Conservation (phyloP, 2,797 vertebrate genomes). For the Falco berigora region DNA sequence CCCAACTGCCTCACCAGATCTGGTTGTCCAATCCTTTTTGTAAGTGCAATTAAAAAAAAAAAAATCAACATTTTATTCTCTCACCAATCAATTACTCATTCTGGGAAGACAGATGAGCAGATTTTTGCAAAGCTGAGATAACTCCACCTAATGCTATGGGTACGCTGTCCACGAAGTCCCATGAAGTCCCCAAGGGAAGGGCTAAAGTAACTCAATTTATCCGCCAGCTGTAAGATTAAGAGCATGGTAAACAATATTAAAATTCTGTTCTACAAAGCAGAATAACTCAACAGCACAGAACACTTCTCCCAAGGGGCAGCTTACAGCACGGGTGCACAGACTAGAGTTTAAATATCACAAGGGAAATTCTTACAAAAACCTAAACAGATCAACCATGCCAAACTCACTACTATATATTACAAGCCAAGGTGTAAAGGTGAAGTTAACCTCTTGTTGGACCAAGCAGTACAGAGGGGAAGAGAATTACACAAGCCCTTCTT, state of each 20-base stretch:
- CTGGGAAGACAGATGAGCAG: not conserved
- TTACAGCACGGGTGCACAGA: not conserved
- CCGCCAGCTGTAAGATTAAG: not conserved
- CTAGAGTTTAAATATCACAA: not conserved
- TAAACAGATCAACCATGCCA: not conserved
- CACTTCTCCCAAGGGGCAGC: not conserved
- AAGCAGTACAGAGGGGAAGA: not conserved
- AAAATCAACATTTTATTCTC: not conserved
- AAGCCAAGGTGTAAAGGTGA: not conserved
- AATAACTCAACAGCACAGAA: not conserved
- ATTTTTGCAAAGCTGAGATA: constrained; percentile 32
- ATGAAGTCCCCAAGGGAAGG: not conserved
- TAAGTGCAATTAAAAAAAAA: not conserved
- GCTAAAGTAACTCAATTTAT: constrained; percentile 1
- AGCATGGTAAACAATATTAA: not conserved
- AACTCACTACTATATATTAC: not conserved
- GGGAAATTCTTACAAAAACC: not conserved
- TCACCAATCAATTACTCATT: not conserved
- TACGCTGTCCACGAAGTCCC: not conserved
- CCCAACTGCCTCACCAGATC: not conserved
- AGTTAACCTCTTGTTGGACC: not conserved
- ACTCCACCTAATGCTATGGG: not conserved
- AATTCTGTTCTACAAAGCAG: not conserved
- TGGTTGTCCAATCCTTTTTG: not conserved
- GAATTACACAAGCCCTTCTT: not conserved